Evolutionary conservation across 2,113 vertebrate genomes (phyloP).

Genomic region (Heterotis niloticus): DNA sequence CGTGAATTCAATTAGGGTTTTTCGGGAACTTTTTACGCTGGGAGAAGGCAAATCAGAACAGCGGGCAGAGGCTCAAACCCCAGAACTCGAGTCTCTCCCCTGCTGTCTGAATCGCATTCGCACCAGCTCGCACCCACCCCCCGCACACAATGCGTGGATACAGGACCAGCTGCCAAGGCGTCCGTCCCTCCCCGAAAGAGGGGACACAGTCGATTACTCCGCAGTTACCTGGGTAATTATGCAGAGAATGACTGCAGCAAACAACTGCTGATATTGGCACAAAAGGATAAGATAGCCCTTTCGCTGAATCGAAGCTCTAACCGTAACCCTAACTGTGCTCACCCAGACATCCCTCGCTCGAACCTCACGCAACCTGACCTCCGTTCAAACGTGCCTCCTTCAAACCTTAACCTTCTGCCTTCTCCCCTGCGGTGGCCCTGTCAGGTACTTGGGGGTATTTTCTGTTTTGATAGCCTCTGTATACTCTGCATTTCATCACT

Average conservation of each 20-base stretch:
- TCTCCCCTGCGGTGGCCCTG: too few species aligned
- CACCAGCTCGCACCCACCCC: conserved; percentile 17
- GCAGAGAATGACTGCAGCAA: conserved; percentile 51
- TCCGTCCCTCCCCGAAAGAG: conserved; percentile 55
- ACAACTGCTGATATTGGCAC: background rate
- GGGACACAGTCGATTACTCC: conserved; percentile 71
- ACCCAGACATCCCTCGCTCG: background rate
- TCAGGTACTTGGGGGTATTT: background rate
- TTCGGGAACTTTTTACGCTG: conserved; percentile 18
- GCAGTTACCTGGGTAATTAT: conserved; percentile 65
- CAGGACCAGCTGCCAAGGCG: conserved; percentile 64
- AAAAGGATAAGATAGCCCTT: background rate
- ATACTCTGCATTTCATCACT: background rate
- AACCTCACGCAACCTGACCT: background rate
- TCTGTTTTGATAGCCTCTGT: background rate
- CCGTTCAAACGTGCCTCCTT: background rate
- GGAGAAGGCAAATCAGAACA: background rate
- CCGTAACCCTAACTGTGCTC: background rate
- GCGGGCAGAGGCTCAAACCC: background rate
- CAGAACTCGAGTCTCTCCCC: conserved; percentile 39
- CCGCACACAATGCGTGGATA: conserved; percentile 54
- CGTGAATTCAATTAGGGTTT: background rate
- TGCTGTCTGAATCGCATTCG: background rate
- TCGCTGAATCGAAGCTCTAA: too few species aligned
- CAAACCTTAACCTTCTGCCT: background rate